Evolutionary conservation across 2,797 vertebrate genomes (phyloP).

Genomic region (Argentina silus): DNA sequence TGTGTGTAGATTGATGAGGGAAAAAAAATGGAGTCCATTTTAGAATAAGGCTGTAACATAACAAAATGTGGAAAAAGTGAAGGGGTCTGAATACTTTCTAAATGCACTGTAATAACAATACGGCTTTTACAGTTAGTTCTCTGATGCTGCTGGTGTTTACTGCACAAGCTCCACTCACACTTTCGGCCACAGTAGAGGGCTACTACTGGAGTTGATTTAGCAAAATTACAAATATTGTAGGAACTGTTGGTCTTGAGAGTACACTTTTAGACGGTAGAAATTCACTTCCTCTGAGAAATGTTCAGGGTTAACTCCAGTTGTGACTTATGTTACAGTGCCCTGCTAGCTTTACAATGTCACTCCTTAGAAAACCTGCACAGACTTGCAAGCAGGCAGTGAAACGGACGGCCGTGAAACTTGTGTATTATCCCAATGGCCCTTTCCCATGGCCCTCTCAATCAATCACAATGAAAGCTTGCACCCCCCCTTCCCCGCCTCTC

Average conservation of each 20-base stretch:
- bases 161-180: neutral
- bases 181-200: neutral
- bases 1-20: no score
- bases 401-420: slow-evolving; percentile 46
- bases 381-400: slow-evolving; percentile 48
- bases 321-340: slow-evolving; percentile 10
- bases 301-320: no score
- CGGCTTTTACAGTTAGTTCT: no score
- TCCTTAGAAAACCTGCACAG: slow-evolving; percentile 28
- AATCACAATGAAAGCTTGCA: slow-evolving; percentile 60
- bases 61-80: no score
- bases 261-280: no score
- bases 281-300: no score
- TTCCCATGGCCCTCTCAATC: slow-evolving; percentile 67
- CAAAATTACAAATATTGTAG: neutral
- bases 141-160: no score
- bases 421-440: slow-evolving; percentile 55
- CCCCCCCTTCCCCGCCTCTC: slow-evolving; percentile 21
- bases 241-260: no score
- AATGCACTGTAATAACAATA: no score
- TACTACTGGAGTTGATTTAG: neutral
- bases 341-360: slow-evolving; percentile 24
- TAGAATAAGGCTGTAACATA: no score
- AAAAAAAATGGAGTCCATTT: no score
- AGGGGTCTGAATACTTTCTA: no score